Base-by-base conservation (phyloP, 2,797 vertebrate species). In the Antrozous pallidus region DNA sequence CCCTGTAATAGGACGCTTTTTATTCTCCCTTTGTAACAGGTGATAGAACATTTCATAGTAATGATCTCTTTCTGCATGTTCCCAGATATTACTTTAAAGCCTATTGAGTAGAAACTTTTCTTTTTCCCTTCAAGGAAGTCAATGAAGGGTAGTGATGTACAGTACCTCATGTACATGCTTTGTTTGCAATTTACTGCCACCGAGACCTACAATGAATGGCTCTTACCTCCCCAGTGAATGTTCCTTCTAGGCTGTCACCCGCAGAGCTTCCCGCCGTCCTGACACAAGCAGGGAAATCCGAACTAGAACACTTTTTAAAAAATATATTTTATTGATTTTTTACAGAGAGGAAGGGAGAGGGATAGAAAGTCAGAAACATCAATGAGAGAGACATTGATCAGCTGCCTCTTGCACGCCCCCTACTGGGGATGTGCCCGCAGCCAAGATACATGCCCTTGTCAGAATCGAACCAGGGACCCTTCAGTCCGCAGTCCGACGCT, bases 11-110 rank as follows among this genome's bases (percentile, higher is more conserved):
- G 26, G 2, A 78, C 90, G 91, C 90, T 93, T 94, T 56, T 93
- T 94, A 94, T 33, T 56, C 70, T 94, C 42, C 71, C 78, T 80
- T 96, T 95, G 88, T 70, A 56, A 93, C 67, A 61, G 75, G 67
- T 74, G 93, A 90, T 94, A 89, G 94, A 77, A 96, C 83, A 96
- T 95, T 79, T 81, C 92, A 96, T 81, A 94, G 70, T 96, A 96
- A 96, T 85, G 28, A 92, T 90, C 49, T 97, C 90, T 63, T 83
- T 78, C 86, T 79, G 2, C 8, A 65, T 78, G 90, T 88, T 88
- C 70, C 17, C 14, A 69, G 73, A 85, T 45, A 87, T 38, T 69
- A 83, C 26, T 93, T 97, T 80, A 87, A 96, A 95, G 42, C n/a
- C 17, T 20, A n/a, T 45, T 40, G 74, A 6, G 13, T 16, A 88